Conservation (phyloP, 2,888 invertebrate genomes). For the Cephus rjabovi region DNA sequence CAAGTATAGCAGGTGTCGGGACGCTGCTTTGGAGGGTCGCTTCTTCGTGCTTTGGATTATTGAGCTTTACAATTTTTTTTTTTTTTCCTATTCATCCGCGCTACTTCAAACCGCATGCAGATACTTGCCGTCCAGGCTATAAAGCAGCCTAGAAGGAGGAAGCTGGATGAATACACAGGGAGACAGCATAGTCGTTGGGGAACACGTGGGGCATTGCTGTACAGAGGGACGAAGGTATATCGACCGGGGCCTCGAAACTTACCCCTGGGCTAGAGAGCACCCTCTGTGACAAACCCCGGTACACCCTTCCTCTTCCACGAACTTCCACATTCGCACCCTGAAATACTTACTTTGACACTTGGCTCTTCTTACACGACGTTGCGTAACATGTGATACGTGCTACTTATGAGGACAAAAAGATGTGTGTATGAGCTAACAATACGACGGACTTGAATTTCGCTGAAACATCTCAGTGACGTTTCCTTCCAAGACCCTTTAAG, state of each 20-base stretch:
- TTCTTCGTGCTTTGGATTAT: not conserved
- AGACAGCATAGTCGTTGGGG: not conserved
- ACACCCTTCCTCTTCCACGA: not conserved
- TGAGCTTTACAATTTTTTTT: not conserved
- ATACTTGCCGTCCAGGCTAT: not conserved
- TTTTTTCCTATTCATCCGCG: not conserved
- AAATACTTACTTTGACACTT: not conserved
- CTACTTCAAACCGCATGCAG: not conserved
- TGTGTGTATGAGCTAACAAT: not conserved
- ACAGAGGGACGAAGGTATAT: not conserved
- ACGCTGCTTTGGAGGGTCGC: not conserved
- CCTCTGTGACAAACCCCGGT: not conserved
- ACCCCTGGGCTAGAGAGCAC: not conserved
- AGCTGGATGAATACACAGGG: not conserved
- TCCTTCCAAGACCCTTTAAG: not conserved
- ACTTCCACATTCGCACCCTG: not conserved
- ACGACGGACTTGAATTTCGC: not conserved
- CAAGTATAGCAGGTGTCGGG: not conserved
- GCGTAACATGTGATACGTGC: not conserved
- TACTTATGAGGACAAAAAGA: not conserved
- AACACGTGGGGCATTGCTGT: not conserved
- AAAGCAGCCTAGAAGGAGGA: not conserved
- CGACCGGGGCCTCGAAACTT: not conserved
- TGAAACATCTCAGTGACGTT: not conserved
- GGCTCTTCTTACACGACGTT: not conserved